phyloP scores from a whole-genome alignment of 2,888 invertebrate genomes.

The Chrysodeixis includens region DNA sequence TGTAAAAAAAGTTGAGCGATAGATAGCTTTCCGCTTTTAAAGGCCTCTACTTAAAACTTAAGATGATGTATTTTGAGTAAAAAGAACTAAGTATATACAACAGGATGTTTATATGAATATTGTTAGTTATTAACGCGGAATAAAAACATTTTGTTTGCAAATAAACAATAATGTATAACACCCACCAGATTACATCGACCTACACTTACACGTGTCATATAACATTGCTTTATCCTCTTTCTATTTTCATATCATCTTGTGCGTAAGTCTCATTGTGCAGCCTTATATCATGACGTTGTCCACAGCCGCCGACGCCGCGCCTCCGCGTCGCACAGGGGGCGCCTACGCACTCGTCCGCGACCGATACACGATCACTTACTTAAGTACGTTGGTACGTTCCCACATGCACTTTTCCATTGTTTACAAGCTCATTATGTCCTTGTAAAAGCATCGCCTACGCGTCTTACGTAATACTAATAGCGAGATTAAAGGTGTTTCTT shows the following conservation, averaged over 20 bases:
- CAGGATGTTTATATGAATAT: too few species aligned
- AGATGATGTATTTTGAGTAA: too few species aligned
- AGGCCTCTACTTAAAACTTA: too few species aligned
- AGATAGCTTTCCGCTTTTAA: too few species aligned
- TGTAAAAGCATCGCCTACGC: constrained; percentile 38
- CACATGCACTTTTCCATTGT: constrained; percentile 69
- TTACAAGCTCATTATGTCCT: constrained; percentile 55
- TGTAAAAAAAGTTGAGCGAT: too few species aligned
- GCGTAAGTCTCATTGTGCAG: constrained; percentile 40
- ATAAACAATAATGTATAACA: too few species aligned
- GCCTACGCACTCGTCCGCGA: constrained; percentile 72
- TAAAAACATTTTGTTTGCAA: too few species aligned
- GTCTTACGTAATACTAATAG: constrained; percentile 21
- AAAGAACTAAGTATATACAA: too few species aligned
- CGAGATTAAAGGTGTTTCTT: too few species aligned
- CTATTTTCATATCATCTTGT: constrained; percentile 12
- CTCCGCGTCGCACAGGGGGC: constrained; percentile 46
- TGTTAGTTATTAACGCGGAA: too few species aligned
- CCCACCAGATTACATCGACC: too few species aligned
- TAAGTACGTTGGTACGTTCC: too few species aligned
- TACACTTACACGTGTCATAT: neutral
- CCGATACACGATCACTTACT: constrained; percentile 59
- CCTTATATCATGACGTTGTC: neutral
- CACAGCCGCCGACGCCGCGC: constrained; percentile 5
- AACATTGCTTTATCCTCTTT: neutral